A percentile compares a stretch with the other conserved stretches of the same genome.
These are phyloP conservation scores for Semotilus atromaculatus DNA, from an alignment of 2,797 vertebrate genomes.

Conservation along the genomic window DNA sequence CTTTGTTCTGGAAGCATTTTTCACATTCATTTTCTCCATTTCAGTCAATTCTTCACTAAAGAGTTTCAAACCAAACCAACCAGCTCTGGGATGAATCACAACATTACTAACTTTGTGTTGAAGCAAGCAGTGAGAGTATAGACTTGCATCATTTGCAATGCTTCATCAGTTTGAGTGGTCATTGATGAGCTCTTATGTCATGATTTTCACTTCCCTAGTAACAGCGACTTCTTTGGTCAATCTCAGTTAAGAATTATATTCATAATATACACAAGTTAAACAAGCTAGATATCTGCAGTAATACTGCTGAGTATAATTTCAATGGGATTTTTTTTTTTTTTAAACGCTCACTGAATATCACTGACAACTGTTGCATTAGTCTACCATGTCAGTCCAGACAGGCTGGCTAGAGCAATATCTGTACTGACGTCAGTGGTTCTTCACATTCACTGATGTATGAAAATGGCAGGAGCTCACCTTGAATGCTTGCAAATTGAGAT, in stretches of 20 bases:
- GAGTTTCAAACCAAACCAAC: neutral
- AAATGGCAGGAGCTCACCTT: slow-evolving; percentile 25
- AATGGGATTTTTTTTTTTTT: neutral
- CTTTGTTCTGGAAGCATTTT: slow-evolving; percentile 6
- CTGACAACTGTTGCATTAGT: neutral
- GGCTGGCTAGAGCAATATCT: slow-evolving; percentile 5
- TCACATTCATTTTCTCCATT: slow-evolving; percentile 13
- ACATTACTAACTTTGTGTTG: neutral
- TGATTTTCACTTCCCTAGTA: neutral
- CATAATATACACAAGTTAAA: neutral
- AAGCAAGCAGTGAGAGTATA: neutral
- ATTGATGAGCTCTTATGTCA: neutral
- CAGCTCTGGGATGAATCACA: slow-evolving; percentile 5
- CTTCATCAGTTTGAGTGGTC: neutral
- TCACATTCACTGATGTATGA: slow-evolving; percentile 25
- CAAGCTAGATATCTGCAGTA: neutral
- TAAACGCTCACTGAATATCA: neutral
- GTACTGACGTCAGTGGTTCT: slow-evolving; percentile 12
- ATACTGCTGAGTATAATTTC: neutral
- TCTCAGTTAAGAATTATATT: neutral
- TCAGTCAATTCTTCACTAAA: slow-evolving; percentile 6
- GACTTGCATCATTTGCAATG: neutral
- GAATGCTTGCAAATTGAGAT: slow-evolving; percentile 13
- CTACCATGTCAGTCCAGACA: neutral
- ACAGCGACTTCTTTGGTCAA: neutral